Conservation (phyloP, 2,888 invertebrate genomes). For the Embidobia sp. region DNA sequence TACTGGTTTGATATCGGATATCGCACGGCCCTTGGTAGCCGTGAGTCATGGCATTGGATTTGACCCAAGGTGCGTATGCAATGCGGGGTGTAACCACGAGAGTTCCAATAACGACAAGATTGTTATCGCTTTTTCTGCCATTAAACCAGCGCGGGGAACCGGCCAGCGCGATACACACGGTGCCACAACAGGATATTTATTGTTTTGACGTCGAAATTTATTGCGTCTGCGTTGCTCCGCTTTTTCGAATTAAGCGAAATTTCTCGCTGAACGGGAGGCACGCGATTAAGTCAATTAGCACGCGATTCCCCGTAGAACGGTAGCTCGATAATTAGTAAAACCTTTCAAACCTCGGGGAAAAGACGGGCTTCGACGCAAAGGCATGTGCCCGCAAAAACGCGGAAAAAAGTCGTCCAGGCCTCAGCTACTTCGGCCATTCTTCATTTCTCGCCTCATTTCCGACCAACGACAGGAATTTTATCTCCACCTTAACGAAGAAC, state of each 20-base stretch:
- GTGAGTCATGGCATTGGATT: conserved; percentile 67
- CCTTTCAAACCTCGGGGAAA: not conserved
- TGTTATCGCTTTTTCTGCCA: conserved; percentile 57
- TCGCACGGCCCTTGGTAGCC: conserved; percentile 65
- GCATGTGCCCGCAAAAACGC: conserved; percentile 15
- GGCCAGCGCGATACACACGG: conserved; percentile 30
- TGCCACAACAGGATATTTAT: conserved; percentile 33
- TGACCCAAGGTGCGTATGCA: conserved; percentile 59
- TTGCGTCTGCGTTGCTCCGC: not conserved
- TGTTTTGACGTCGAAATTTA: conserved; percentile 45
- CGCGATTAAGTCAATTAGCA: conserved; percentile 10
- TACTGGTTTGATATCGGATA: conserved; percentile 71
- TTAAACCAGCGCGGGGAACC: conserved; percentile 34
- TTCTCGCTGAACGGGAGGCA: not conserved
- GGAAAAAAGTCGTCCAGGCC: conserved; percentile 2
- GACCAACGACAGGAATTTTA: conserved; percentile 23
- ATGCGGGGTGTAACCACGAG: conserved; percentile 44
- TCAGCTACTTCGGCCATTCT: conserved; percentile 4
- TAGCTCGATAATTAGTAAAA: conserved; percentile 6
- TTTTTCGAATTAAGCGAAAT: conserved; percentile 3
- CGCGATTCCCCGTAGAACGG: conserved; percentile 1
- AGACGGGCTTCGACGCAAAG: not conserved
- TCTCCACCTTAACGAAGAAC: conserved; percentile 24
- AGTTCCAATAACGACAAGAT: conserved; percentile 58
- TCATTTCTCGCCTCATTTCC: conserved; percentile 49